Percentiles rank a stretch among this genome's conserved stretches.
These are phyloP conservation scores for Epirrita christyi DNA, from an alignment of 2,888 invertebrate genomes.

Conservation along the genomic window DNA sequence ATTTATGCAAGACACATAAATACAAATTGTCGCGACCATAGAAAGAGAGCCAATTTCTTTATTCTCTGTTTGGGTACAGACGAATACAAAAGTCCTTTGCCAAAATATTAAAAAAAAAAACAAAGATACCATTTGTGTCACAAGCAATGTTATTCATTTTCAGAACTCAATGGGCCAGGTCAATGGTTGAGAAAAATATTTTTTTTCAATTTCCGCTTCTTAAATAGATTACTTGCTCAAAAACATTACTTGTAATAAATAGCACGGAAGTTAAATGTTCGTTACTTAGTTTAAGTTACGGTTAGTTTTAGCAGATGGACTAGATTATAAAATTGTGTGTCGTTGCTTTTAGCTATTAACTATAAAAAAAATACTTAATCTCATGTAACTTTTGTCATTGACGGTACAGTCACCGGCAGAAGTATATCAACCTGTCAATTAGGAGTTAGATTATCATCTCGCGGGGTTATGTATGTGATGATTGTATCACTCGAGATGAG, in stretches of 20 bases:
- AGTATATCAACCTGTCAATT: conserved; percentile 72
- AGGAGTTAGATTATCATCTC: conserved; percentile 64
- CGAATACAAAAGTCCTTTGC: conserved; percentile 6
- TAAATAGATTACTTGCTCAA: too few species aligned
- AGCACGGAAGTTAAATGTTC: too few species aligned
- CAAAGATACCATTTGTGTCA: not conserved
- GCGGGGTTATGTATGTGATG: conserved; percentile 52
- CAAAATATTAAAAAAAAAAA: not conserved
- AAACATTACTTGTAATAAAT: too few species aligned
- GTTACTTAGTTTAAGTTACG: too few species aligned
- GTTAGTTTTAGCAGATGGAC: too few species aligned
- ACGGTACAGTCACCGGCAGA: conserved; percentile 48
- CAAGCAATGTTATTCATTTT: too few species aligned
- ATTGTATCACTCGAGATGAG: conserved; percentile 48
- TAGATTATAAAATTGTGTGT: too few species aligned
- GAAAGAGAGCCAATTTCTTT: conserved; percentile 24
- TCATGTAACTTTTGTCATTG: conserved; percentile 14
- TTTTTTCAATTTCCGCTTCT: too few species aligned
- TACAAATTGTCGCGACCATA: conserved; percentile 33
- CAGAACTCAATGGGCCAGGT: too few species aligned
- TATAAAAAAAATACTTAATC: too few species aligned
- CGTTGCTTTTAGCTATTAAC: too few species aligned
- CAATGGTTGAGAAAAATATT: too few species aligned
- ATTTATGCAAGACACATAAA: conserved; percentile 13
- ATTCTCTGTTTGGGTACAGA: conserved; percentile 20